phyloP scores from a whole-genome alignment of 37 sponge, comb jelly and placozoan genomes.

The Petrosia ficiformis region DNA sequence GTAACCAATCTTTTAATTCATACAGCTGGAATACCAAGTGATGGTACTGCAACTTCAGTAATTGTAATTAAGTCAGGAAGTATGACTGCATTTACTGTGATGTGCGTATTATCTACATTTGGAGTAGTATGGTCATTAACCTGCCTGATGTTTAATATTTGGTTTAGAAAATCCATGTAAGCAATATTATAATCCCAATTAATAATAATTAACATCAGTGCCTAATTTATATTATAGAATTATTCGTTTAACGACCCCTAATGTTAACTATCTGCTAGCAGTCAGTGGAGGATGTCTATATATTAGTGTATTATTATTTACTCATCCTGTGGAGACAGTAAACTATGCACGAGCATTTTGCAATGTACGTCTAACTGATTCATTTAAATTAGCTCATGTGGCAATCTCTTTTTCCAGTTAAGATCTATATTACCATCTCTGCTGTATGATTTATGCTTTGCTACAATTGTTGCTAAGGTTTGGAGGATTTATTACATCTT shows the following conservation, averaged over 20 bases:
- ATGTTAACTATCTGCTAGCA: neutral
- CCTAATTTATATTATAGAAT: neutral
- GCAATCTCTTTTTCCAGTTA: neutral
- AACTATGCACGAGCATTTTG: neutral
- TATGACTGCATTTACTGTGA: neutral
- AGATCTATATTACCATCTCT: neutral
- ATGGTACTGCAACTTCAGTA: neutral
- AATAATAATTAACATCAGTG: too few relatives aligned
- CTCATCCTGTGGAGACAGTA: neutral
- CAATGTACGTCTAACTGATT: neutral
- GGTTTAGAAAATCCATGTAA: neutral
- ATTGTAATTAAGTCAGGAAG: neutral
- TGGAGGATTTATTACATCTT: neutral
- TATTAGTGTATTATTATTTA: too few relatives aligned
- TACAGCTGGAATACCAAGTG: neutral
- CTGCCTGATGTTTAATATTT: neutral
- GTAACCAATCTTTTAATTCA: too few relatives aligned
- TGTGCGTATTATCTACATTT: neutral
- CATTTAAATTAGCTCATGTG: neutral
- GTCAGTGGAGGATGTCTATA: neutral
- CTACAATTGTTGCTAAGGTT: neutral
- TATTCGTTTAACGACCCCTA: neutral
- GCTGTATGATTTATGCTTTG: neutral
- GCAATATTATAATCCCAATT: neutral
- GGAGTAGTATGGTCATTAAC: neutral